Percentiles rank a stretch among this genome's conserved stretches.
Evolutionary conservation across 2,888 invertebrate genomes (phyloP).

Genomic region (Lepetodrilus schrolli): DNA sequence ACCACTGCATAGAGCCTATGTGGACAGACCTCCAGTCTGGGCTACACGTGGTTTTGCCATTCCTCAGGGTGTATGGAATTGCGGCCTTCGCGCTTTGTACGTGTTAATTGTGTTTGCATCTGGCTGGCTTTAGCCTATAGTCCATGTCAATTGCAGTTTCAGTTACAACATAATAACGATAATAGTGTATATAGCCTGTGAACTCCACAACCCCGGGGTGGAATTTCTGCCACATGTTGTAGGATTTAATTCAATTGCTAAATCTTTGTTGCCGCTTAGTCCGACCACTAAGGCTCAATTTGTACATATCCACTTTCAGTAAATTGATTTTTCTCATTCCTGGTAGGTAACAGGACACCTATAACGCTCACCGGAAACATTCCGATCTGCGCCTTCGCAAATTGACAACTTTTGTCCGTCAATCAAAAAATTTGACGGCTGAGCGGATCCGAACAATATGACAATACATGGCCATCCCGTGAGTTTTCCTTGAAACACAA

Average conservation of each 20-base stretch:
- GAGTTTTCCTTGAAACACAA: background rate
- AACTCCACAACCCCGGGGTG: background rate
- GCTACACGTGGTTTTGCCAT: too few relatives aligned
- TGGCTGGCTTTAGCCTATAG: background rate
- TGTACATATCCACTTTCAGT: slow-evolving; percentile 13
- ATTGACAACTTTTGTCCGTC: slow-evolving; percentile 18
- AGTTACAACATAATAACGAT: background rate
- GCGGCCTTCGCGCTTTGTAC: background rate
- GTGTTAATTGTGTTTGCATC: background rate
- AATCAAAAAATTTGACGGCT: slow-evolving; percentile 24
- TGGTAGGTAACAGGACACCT: background rate
- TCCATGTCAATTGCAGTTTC: background rate
- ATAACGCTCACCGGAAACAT: slow-evolving; percentile 12
- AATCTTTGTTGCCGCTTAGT: slow-evolving; percentile 13
- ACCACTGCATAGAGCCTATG: too few relatives aligned
- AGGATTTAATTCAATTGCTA: slow-evolving; percentile 13
- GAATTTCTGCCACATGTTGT: background rate
- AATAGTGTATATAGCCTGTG: background rate
- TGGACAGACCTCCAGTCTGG: too few relatives aligned
- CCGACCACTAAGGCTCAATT: background rate
- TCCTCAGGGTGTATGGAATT: background rate
- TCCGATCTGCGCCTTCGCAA: slow-evolving; percentile 11
- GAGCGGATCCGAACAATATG: background rate
- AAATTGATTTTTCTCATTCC: background rate
- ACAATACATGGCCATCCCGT: background rate